Evolutionary conservation across 2,797 vertebrate species (phyloP).

Genomic region (Smutsia gigantea): DNA sequence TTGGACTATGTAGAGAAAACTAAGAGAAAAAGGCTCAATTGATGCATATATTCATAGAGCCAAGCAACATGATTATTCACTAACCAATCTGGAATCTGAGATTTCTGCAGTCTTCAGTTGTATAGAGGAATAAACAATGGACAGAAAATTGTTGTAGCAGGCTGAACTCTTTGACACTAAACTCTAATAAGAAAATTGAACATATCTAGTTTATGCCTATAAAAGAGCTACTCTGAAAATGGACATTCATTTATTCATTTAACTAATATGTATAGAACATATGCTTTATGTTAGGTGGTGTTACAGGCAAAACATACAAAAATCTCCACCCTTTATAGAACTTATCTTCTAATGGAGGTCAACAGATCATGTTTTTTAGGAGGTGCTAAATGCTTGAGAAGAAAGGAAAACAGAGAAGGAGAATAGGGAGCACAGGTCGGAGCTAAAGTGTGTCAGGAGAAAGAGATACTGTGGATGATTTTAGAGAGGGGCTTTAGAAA

Average conservation of each 20-base stretch:
- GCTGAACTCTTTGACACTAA: background rate
- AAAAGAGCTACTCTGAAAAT: background rate
- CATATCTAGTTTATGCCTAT: background rate
- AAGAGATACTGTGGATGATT: background rate
- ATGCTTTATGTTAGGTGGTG: background rate
- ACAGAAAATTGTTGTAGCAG: background rate
- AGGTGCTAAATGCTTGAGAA: background rate
- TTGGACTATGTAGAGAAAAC: background rate
- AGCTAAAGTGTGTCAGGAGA: background rate
- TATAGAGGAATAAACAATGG: background rate
- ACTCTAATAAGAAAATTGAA: background rate
- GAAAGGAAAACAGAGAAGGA: background rate
- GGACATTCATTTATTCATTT: background rate
- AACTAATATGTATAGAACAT: background rate
- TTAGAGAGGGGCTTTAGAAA: background rate
- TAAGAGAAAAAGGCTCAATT: background rate
- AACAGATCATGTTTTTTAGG: background rate
- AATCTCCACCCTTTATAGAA: background rate
- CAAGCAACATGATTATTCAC: background rate
- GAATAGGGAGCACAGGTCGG: background rate
- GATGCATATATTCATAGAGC: background rate
- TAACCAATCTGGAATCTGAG: background rate
- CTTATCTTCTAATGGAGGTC: background rate
- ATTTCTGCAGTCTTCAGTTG: background rate
- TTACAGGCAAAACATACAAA: background rate